Evolutionary conservation across 2,113 vertebrate genomes (phyloP).

Genomic region (Poeciliopsis prolifica): DNA sequence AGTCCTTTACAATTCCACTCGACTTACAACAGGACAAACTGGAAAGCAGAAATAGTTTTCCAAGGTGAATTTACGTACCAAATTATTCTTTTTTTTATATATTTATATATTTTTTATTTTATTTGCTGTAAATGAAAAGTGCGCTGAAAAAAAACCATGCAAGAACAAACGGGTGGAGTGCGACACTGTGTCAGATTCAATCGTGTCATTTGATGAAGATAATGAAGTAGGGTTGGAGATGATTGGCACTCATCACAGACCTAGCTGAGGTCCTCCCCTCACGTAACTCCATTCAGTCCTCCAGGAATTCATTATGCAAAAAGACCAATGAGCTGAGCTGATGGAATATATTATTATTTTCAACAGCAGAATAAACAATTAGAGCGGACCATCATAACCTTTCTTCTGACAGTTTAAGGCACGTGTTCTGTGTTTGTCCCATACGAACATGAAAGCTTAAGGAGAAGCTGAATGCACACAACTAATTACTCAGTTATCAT

Average conservation of each 20-base stretch:
- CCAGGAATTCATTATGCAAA: slow-evolving; percentile 61
- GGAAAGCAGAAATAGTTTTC: neutral
- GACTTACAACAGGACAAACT: neutral
- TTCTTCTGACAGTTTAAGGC: slow-evolving; percentile 45
- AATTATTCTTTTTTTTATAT: neutral
- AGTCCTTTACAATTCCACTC: neutral
- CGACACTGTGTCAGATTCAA: slow-evolving; percentile 19
- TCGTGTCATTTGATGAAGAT: slow-evolving; percentile 12
- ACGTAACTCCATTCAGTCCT: slow-evolving; percentile 75
- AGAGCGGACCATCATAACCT: neutral
- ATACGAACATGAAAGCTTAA: slow-evolving; percentile 27
- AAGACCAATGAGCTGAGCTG: slow-evolving; percentile 20
- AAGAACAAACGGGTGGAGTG: neutral
- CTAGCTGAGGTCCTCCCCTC: slow-evolving; percentile 50
- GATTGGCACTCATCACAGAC: slow-evolving; percentile 56
- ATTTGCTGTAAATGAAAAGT: neutral
- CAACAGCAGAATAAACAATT: slow-evolving; percentile 54
- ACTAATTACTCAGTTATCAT: slow-evolving; percentile 42
- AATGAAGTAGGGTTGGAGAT: slow-evolving; percentile 42
- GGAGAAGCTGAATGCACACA: slow-evolving; percentile 20
- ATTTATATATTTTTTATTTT: neutral
- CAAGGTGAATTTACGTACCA: neutral
- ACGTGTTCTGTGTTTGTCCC: slow-evolving; percentile 18
- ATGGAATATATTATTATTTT: slow-evolving; percentile 46
- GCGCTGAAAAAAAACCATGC: neutral